Percentiles rank a stretch among this genome's conserved stretches.
Evolutionary conservation across 2,113 vertebrate species (phyloP).

Genomic region (Corydoras maculifer): DNA sequence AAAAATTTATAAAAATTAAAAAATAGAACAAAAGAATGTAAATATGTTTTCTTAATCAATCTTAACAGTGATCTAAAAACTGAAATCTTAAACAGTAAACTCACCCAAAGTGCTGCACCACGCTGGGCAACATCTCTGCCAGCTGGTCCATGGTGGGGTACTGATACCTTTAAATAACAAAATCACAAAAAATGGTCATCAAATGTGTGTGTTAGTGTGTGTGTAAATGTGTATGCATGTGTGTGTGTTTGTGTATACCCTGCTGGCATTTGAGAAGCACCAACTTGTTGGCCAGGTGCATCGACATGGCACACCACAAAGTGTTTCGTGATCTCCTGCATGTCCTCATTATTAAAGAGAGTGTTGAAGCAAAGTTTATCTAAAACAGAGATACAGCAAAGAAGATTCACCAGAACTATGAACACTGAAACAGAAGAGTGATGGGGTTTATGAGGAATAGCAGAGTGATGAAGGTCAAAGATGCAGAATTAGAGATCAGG

Average conservation of each 20-base stretch:
- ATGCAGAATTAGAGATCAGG: too few species aligned
- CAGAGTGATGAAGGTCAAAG: too few species aligned
- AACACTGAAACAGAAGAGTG: too few species aligned
- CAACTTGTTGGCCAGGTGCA: conserved; percentile 83
- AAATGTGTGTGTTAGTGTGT: not conserved
- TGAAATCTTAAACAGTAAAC: conserved; percentile 41
- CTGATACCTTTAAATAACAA: conserved; percentile 76
- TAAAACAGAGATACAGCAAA: conserved; percentile 54
- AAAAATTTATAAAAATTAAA: too few species aligned
- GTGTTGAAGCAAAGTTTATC: conserved; percentile 97
- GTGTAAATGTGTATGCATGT: not conserved
- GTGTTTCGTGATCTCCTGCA: conserved; percentile 98
- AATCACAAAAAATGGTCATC: not conserved
- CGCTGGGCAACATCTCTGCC: conserved; percentile 89
- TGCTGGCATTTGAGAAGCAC: conserved; percentile 86
- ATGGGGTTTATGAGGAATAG: too few species aligned
- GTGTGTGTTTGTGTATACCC: conserved; percentile 65
- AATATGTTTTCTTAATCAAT: too few species aligned
- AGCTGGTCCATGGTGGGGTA: conserved; percentile 97
- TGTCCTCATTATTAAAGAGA: conserved; percentile 94
- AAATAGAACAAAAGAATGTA: too few species aligned
- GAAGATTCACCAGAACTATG: too few species aligned
- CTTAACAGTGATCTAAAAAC: too few species aligned
- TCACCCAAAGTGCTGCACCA: conserved; percentile 94
- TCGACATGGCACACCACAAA: conserved; percentile 96